Percentiles rank a stretch among this genome's conserved stretches.
Evolutionary conservation across 2,888 invertebrate species (phyloP).

Genomic region (Hanleya hanleyi): DNA sequence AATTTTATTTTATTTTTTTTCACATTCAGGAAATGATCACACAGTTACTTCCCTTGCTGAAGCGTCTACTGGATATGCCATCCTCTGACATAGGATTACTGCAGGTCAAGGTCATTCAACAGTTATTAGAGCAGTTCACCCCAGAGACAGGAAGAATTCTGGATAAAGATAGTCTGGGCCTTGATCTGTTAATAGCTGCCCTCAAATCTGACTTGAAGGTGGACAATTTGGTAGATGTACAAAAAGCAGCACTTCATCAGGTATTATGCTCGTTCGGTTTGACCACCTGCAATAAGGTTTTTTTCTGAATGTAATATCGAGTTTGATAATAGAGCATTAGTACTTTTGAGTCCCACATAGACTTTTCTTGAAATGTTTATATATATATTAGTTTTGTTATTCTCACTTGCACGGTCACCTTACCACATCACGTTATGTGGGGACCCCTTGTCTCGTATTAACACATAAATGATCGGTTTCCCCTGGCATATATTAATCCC

Average conservation of each 20-base stretch:
- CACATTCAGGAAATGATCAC: constrained; percentile 43
- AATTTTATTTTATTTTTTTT: too few species aligned
- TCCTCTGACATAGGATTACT: background rate
- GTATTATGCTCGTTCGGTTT: constrained; percentile 22
- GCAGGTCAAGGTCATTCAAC: constrained; percentile 32
- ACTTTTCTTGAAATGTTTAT: too few species aligned
- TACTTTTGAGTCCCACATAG: too few species aligned
- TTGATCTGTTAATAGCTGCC: constrained; percentile 26
- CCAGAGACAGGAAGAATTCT: constrained; percentile 36
- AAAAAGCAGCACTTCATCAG: constrained; percentile 32
- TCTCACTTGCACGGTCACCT: too few species aligned
- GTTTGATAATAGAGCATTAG: too few species aligned
- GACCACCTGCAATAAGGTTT: background rate
- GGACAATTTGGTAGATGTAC: background rate
- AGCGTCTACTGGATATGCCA: constrained; percentile 25
- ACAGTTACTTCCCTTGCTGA: constrained; percentile 42
- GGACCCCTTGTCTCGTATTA: too few species aligned
- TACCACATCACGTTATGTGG: too few species aligned
- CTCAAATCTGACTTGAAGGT: constrained; percentile 5
- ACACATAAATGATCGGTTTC: too few species aligned
- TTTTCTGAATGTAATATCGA: too few species aligned
- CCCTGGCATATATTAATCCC: too few species aligned
- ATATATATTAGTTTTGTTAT: too few species aligned
- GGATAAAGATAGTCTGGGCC: background rate
- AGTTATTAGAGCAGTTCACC: constrained; percentile 48